Evolutionary conservation across 2,888 invertebrate genomes (phyloP).

Genomic region (Pyrrhia umbra): DNA sequence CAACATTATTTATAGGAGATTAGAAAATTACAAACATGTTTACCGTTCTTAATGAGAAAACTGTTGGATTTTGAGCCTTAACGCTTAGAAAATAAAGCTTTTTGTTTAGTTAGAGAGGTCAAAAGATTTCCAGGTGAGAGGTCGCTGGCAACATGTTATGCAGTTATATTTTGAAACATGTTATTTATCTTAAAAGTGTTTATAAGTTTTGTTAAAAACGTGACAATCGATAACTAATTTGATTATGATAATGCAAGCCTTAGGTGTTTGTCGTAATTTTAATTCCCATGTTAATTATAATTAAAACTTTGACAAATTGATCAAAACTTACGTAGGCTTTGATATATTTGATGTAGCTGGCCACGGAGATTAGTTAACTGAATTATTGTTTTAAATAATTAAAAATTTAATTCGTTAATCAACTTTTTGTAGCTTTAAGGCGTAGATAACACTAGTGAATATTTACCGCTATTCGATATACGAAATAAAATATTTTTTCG

Average conservation of each 20-base stretch:
- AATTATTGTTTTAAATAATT: slow-evolving; percentile 50
- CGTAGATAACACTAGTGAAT: not conserved
- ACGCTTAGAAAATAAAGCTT: slow-evolving; percentile 10
- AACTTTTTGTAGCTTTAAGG: slow-evolving; percentile 27
- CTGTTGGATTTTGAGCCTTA: slow-evolving; percentile 47
- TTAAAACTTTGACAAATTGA: slow-evolving; percentile 61
- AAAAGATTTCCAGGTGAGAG: slow-evolving; percentile 48
- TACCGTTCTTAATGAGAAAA: slow-evolving; percentile 5
- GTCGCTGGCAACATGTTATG: slow-evolving; percentile 65
- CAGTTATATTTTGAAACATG: slow-evolving; percentile 69
- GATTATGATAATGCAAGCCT: slow-evolving; percentile 66
- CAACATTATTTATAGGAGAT: slow-evolving; percentile 67
- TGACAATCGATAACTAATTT: slow-evolving; percentile 72
- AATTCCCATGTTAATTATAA: slow-evolving; percentile 52
- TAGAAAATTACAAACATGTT: slow-evolving; percentile 55
- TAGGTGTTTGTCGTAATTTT: slow-evolving; percentile 52
- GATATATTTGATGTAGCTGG: slow-evolving; percentile 29
- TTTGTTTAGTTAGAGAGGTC: not conserved
- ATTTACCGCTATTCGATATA: slow-evolving; percentile 20
- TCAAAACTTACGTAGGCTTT: slow-evolving; percentile 45
- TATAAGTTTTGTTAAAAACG: slow-evolving; percentile 66
- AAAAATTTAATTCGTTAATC: slow-evolving; percentile 42
- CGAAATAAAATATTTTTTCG: slow-evolving; percentile 21
- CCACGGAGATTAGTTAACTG: slow-evolving; percentile 28
- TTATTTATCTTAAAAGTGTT: slow-evolving; percentile 70